A percentile compares a stretch with the other conserved stretches of the same genome.
These are phyloP conservation scores for Buphagus erythrorhynchus DNA, from an alignment of 2,797 vertebrate species.

Conservation along the genomic window DNA sequence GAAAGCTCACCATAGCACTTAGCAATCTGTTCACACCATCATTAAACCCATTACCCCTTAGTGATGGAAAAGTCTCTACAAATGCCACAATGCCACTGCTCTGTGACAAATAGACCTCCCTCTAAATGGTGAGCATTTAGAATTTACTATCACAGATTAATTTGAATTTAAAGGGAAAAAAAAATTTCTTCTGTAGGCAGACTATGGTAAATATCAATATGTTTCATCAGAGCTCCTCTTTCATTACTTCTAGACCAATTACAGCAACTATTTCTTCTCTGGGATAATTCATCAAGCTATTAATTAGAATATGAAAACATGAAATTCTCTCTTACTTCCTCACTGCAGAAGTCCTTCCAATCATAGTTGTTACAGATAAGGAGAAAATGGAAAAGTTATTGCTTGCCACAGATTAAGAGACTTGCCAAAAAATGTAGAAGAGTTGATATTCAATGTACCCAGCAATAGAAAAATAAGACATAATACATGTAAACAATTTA, in stretches of 20 bases:
- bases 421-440: not conserved
- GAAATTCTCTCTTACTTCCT: not conserved
- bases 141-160: not conserved
- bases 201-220: not conserved
- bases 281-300: not conserved
- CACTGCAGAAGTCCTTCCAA: not conserved
- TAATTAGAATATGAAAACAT: not conserved
- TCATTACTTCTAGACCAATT: slow-evolving; percentile 12
- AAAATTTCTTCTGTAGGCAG: not conserved
- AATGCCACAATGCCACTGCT: slow-evolving; percentile 27
- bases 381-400: not conserved
- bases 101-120: slow-evolving; percentile 10
- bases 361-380: not conserved
- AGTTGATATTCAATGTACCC: not conserved
- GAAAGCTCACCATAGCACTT: slow-evolving; percentile 42
- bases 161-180: not conserved
- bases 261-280: not conserved
- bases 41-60: slow-evolving; percentile 52
- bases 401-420: not conserved
- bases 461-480: not conserved
- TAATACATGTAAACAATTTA: not conserved
- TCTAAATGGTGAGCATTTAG: not conserved
- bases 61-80: slow-evolving; percentile 27
- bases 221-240: slow-evolving; percentile 3
- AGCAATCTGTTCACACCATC: slow-evolving; percentile 62